A percentile compares a stretch with the other conserved stretches of the same genome.
Conservation (phyloP, 2,888 invertebrate species). For the Rotaria macrura region DNA sequence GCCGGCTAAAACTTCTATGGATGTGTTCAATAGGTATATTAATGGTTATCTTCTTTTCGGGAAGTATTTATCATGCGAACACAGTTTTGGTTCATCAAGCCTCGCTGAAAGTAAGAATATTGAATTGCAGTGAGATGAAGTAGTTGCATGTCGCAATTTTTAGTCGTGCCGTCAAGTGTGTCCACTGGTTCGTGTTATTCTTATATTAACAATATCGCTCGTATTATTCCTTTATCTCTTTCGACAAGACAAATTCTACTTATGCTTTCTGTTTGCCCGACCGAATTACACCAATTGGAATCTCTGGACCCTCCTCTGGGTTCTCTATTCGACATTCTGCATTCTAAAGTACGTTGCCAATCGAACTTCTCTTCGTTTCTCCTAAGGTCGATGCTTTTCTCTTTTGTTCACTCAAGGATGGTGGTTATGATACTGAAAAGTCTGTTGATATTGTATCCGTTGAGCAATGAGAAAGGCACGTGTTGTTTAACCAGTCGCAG, state of each 20-base stretch:
- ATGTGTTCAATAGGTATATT: background rate
- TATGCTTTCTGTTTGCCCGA: background rate
- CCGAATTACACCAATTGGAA: conserved; percentile 1
- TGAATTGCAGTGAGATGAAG: too few species aligned
- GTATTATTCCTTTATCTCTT: background rate
- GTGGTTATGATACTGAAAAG: background rate
- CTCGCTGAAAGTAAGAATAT: too few species aligned
- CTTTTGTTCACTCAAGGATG: background rate
- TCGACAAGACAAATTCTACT: background rate
- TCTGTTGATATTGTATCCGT: background rate
- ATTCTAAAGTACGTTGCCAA: background rate
- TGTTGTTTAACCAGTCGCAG: background rate
- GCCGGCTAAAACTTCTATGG: too few species aligned
- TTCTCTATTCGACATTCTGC: background rate
- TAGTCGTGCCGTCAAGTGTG: too few species aligned
- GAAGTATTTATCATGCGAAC: conserved; percentile 17
- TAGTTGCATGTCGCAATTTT: too few species aligned
- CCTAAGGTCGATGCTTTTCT: too few species aligned
- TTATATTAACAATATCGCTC: too few species aligned
- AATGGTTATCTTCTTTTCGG: conserved; percentile 4
- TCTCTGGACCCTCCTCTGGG: background rate
- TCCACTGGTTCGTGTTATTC: too few species aligned
- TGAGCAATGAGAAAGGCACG: background rate
- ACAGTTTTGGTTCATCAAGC: background rate
- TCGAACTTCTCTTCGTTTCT: too few species aligned